A percentile compares a stretch with the other conserved stretches of the same genome.
Conservation (phyloP, 2,888 invertebrate species). For the Lepidonotus clava region DNA sequence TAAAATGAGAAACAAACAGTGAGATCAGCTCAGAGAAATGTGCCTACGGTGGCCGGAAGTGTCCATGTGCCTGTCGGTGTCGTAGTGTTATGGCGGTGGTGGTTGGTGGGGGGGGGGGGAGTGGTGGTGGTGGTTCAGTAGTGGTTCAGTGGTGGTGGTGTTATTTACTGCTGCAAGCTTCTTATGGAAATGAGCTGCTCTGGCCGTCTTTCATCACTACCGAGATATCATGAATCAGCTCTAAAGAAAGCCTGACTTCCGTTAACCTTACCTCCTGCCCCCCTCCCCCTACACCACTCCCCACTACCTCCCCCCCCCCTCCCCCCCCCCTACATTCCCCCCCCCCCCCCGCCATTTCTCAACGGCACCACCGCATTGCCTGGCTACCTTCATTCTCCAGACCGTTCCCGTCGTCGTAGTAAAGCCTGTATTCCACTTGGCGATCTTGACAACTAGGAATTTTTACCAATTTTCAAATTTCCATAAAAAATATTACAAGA, state of each 20-base stretch:
- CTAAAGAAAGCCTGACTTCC: neutral
- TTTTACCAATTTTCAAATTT: no score
- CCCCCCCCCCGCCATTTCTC: neutral
- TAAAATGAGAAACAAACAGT: slow-evolving; percentile 12
- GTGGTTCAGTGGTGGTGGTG: neutral
- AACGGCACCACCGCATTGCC: neutral
- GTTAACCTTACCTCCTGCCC: neutral
- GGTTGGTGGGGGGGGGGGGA: no score
- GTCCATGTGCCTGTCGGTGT: neutral
- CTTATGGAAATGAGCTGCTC: slow-evolving; percentile 12
- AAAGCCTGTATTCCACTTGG: no score
- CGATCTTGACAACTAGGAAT: no score
- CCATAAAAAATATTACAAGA: no score
- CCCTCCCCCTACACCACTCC: neutral
- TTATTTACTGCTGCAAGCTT: neutral
- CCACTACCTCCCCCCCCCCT: neutral
- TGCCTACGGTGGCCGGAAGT: neutral
- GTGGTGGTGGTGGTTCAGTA: no score
- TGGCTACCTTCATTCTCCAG: neutral
- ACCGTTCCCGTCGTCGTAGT: neutral
- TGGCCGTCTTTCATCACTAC: neutral
- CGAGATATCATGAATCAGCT: slow-evolving; percentile 23
- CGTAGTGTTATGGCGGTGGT: no score
- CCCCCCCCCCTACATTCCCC: neutral
- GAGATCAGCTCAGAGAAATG: neutral